phyloP scores from a whole-genome alignment of 2,888 invertebrate species.

The Conistra vaccinii region DNA sequence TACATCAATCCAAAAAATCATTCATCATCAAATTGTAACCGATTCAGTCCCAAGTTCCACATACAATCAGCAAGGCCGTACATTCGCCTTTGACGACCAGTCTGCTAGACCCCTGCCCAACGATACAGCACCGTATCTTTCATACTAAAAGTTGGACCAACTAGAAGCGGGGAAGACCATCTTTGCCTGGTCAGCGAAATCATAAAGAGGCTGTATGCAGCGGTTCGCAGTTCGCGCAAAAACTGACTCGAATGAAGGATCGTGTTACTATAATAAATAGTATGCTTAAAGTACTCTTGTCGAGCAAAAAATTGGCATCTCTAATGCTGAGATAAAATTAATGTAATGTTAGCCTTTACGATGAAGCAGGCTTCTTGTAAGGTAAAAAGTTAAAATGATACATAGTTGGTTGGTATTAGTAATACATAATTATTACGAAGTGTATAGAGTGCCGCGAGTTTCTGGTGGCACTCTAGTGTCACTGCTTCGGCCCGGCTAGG shows the following conservation, averaged over 20 bases:
- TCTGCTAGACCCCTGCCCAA: conserved; percentile 27
- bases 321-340: conserved; percentile 32
- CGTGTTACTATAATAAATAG: conserved; percentile 58
- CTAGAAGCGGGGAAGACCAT: conserved; percentile 14
- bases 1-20: conserved; percentile 40
- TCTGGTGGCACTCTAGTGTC: too few relatives aligned
- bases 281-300: conserved; percentile 34
- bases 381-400: conserved; percentile 2
- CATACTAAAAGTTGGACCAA: neutral
- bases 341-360: conserved; percentile 31
- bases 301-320: conserved; percentile 34
- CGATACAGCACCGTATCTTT: neutral
- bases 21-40: conserved; percentile 44
- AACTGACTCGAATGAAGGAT: conserved; percentile 52
- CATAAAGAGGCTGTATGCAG: conserved; percentile 46
- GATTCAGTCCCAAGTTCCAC: conserved; percentile 39
- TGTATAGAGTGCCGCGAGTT: too few relatives aligned
- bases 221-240: conserved; percentile 54
- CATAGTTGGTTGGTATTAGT: neutral
- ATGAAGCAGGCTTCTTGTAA: neutral
- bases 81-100: conserved; percentile 54
- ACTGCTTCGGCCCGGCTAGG: too few relatives aligned
- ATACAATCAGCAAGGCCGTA: conserved; percentile 59
- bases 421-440: too few relatives aligned
- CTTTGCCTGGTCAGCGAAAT: conserved; percentile 25